Conservation (phyloP, 64 coral and sea anemone genomes). For the Catalaphyllia jardinei region DNA sequence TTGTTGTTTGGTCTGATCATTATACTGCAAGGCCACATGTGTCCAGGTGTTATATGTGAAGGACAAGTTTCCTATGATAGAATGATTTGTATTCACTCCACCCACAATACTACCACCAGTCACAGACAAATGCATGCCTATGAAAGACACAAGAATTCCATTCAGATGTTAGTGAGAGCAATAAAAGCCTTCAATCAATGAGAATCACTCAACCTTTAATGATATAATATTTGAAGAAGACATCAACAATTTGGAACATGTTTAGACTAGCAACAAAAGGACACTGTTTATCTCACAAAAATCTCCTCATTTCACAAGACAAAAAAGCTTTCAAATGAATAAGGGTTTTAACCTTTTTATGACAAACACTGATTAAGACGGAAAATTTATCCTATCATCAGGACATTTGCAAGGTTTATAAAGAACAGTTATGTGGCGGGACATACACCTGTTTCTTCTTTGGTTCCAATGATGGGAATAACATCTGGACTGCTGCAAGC, state of each 20-base stretch:
- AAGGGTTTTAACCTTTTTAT: too few species aligned
- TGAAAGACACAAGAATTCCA: background rate
- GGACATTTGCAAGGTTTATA: background rate
- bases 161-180: background rate
- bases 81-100: background rate
- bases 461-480: constrained; percentile 21
- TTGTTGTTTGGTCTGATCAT: constrained; percentile 19
- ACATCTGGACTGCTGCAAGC: constrained; percentile 2
- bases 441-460: constrained; percentile 1
- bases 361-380: too few species aligned
- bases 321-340: too few species aligned
- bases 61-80: background rate
- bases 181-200: background rate
- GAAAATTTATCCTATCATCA: background rate
- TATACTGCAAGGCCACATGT: constrained; percentile 47
- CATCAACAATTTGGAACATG: too few species aligned
- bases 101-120: background rate
- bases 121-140: constrained; percentile 28
- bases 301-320: too few species aligned
- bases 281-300: too few species aligned
- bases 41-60: constrained; percentile 53
- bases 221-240: too few species aligned
- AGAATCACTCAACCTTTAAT: too few species aligned
- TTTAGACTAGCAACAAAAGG: too few species aligned
- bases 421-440: too few species aligned